Conservation (phyloP, 1,140 invertebrate genomes). For the Drosophila ananassae region DNA sequence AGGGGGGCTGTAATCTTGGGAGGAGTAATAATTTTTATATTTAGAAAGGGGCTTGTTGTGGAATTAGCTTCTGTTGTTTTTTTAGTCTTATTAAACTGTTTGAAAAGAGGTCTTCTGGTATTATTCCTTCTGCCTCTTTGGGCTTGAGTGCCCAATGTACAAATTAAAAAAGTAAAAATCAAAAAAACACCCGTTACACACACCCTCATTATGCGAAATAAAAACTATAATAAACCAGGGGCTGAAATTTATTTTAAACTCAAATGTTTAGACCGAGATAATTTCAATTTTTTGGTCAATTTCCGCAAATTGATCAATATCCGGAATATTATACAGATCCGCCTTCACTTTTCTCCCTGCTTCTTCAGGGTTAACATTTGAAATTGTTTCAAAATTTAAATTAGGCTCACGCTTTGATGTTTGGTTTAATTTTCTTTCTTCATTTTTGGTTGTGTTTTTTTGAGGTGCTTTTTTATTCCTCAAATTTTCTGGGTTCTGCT, state of each 20-base stretch:
- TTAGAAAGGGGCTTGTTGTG: neutral
- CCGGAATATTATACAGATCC: neutral
- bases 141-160: neutral
- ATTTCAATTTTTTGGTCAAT: constrained; percentile 1
- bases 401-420: too few relatives aligned
- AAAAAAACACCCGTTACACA: neutral
- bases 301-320: neutral
- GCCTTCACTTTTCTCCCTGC: neutral
- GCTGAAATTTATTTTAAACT: neutral
- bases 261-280: neutral
- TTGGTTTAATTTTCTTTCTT: neutral
- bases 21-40: too few relatives aligned
- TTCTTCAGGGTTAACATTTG: neutral
- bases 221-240: neutral
- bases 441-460: neutral
- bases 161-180: neutral
- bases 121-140: neutral
- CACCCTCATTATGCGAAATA: neutral
- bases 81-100: neutral
- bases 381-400: neutral
- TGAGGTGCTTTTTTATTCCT: neutral
- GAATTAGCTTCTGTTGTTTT: neutral
- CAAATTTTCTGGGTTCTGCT: neutral
- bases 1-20: too few relatives aligned
- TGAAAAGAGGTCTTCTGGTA: neutral